Base-by-base conservation (phyloP, 2,888 invertebrate species). In the Cosmorhoe ocellata region DNA sequence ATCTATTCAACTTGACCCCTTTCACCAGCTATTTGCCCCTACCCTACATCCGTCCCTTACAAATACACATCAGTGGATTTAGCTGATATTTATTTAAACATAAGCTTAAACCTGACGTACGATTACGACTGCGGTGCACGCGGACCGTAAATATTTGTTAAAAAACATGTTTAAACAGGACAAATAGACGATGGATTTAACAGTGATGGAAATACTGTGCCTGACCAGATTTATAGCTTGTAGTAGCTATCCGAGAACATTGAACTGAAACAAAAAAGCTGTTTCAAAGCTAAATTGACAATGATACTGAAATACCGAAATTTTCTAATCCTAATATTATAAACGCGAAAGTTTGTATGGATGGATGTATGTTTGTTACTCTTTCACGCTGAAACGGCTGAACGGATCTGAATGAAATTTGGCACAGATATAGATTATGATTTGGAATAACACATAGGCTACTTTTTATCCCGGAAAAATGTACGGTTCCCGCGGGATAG, bases 71-170 rank as follows among this genome's bases (percentile, higher is more conserved):
- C 43, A 69, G 58, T 67, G 75, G 74, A 74, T 77, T 74, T 72
- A 7, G 70, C 66, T 59, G 65, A 67, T 79, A 78, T 84, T 76
- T 81, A 82, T 78, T 76, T 77, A 74, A 81, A 75, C 75, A 77
- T 70, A 70, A 71, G 74, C 76, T 77, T 80, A 78, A 79, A 79
- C 76, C 74, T 79, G 79, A 81, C 74, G 67, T 74, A 81, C 78
- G 78, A 75, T 82, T 80, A 81, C 77, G 74, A 71, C 68, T 66
- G 61, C 63, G 69, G 66, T 63, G 68, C 63, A 68, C 67, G 64
- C 62, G 67, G 70, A 63, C 70, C 77, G 74, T 83, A 80, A 82
- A 82, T 82, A 80, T 76, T 78, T 79, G 75, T 80, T 80, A 76
- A 76, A 78, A 79, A 71, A 69, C 56, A 68, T 66, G 66, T 67